Conservation (phyloP, 64 coral and sea anemone species). For the Porites lutea region DNA sequence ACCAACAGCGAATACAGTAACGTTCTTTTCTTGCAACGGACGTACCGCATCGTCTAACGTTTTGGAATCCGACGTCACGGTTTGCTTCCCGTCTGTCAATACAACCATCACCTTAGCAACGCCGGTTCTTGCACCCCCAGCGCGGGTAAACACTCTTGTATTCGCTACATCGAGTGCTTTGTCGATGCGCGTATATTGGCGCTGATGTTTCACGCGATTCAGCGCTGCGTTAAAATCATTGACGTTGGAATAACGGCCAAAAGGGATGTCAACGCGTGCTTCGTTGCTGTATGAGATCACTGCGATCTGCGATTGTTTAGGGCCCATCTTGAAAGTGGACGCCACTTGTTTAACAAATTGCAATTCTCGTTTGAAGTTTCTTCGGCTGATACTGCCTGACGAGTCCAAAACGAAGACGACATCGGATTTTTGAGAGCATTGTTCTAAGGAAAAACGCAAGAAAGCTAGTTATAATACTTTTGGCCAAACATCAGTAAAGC, state of each 20-base stretch:
- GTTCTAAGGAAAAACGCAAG: not conserved
- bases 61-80: not conserved
- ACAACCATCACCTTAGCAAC: constrained; percentile 64
- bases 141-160: constrained; percentile 14
- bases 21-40: constrained; percentile 44
- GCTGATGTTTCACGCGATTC: not conserved
- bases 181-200: constrained; percentile 46
- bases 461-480: too few relatives aligned
- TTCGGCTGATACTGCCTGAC: constrained; percentile 19
- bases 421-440: constrained; percentile 56
- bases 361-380: constrained; percentile 24
- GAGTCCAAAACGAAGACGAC: constrained; percentile 42
- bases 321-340: constrained; percentile 40
- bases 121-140: constrained; percentile 7
- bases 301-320: constrained; percentile 26
- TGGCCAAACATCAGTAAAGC: too few relatives aligned
- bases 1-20: constrained; percentile 51
- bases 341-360: constrained; percentile 54
- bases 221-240: constrained; percentile 47
- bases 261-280: constrained; percentile 26
- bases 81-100: constrained; percentile 40
- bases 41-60: constrained; percentile 1
- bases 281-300: constrained; percentile 51
- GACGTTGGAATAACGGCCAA: constrained; percentile 35
- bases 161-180: constrained; percentile 18